These are phyloP conservation scores for Chaetorhynchus papuensis DNA, from an alignment of 2,113 vertebrate genomes.

Conservation along the genomic window DNA sequence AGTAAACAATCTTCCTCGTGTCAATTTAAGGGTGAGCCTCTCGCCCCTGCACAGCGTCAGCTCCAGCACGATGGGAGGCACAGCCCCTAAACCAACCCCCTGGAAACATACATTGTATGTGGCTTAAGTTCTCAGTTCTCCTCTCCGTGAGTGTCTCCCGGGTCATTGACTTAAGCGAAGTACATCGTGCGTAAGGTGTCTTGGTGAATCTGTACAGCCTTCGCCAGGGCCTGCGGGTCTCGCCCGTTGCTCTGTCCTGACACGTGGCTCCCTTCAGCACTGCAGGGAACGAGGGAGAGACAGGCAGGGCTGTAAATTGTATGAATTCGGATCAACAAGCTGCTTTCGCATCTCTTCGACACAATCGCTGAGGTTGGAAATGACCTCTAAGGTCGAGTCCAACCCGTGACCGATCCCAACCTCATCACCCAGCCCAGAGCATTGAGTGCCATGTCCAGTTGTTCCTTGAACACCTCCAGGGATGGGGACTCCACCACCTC, in stretches of 20 bases:
- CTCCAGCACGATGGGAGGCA: slow-evolving; percentile 78
- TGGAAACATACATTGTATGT: slow-evolving; percentile 79
- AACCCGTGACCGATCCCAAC: neutral
- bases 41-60: slow-evolving; percentile 83
- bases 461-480: neutral
- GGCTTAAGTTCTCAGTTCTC: slow-evolving; percentile 65
- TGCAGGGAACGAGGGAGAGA: slow-evolving; percentile 52
- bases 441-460: neutral
- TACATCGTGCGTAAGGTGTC: slow-evolving; percentile 99
- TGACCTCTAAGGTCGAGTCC: neutral
- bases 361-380: neutral
- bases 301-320: neutral
- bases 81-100: slow-evolving; percentile 72
- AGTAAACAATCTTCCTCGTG: slow-evolving; percentile 77
- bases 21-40: slow-evolving; percentile 73
- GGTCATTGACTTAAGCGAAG: slow-evolving; percentile 86
- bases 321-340: neutral
- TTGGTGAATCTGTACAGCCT: slow-evolving; percentile 99
- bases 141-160: slow-evolving; percentile 49
- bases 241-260: slow-evolving; percentile 98
- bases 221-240: slow-evolving; percentile 97
- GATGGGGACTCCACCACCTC: neutral
- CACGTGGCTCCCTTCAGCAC: slow-evolving; percentile 99
- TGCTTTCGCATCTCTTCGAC: fast-evolving
- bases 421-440: neutral